These are phyloP conservation scores for Selenia dentaria DNA, from an alignment of 2,888 invertebrate genomes.

Conservation along the genomic window DNA sequence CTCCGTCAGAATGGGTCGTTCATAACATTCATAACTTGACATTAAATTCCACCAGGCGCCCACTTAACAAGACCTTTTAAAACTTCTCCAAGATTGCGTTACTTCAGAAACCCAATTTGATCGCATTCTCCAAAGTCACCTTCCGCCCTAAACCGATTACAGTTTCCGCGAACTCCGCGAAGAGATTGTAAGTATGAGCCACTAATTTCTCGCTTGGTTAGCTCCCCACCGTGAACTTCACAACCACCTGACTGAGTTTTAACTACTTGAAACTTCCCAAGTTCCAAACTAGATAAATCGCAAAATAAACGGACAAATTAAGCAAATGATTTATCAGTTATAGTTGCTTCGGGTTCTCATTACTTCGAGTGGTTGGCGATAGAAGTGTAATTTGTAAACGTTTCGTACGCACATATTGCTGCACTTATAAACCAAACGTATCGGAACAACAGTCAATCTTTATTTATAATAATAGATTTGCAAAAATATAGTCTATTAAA, in stretches of 20 bases:
- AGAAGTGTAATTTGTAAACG: constrained; percentile 10
- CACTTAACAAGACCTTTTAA: too few species aligned
- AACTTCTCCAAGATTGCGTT: constrained; percentile 10
- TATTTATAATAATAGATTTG: too few species aligned
- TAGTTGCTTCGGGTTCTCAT: constrained; percentile 7
- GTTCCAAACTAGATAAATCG: constrained; percentile 26
- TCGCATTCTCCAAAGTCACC: constrained; percentile 20
- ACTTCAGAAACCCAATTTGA: constrained; percentile 16
- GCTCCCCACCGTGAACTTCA: constrained; percentile 24
- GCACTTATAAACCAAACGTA: too few species aligned
- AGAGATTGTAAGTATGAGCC: constrained; percentile 24
- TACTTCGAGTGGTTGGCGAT: constrained; percentile 11
- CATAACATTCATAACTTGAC: too few species aligned
- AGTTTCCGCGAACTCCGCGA: constrained; percentile 24
- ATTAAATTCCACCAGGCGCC: constrained; percentile 5
- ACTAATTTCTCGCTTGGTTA: constrained; percentile 33
- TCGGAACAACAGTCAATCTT: too few species aligned
- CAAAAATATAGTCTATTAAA: too few species aligned
- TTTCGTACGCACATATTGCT: too few species aligned
- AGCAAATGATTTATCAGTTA: constrained; percentile 24
- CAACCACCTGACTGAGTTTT: constrained; percentile 36
- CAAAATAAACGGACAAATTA: constrained; percentile 29
- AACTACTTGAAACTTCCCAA: constrained; percentile 27
- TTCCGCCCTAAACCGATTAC: constrained; percentile 17
- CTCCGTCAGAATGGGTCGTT: too few species aligned